These are phyloP conservation scores for Crax fasciolata DNA, from an alignment of 2,797 vertebrate species.

Conservation along the genomic window DNA sequence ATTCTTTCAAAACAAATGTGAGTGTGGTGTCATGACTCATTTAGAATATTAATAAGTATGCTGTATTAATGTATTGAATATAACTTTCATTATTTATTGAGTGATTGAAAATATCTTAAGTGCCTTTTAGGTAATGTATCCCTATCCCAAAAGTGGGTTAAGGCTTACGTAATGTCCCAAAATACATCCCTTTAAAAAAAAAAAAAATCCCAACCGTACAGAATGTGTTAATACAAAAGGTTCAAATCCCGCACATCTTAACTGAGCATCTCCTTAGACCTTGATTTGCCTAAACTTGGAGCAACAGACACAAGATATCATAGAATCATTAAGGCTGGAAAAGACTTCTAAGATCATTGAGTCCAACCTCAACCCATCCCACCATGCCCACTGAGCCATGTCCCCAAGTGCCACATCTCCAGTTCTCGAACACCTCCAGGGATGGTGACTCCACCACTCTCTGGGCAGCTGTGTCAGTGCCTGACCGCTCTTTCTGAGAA, in stretches of 20 bases:
- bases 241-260: not conserved
- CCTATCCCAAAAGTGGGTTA: not conserved
- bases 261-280: not conserved
- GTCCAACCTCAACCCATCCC: no score
- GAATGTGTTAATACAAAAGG: not conserved
- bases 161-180: not conserved
- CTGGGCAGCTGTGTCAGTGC: no score
- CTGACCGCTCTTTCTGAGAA: no score
- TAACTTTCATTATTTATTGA: conserved; percentile 6
- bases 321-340: no score
- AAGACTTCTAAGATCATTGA: no score
- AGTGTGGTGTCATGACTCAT: not conserved
- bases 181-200: not conserved
- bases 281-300: not conserved
- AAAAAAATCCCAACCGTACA: not conserved
- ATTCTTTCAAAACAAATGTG: not conserved
- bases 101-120: not conserved
- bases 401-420: no score
- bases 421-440: no score
- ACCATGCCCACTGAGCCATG: no score
- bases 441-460: no score
- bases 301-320: not conserved
- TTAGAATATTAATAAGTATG: not conserved
- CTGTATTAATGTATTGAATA: not conserved
- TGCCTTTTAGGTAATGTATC: not conserved